phyloP scores from a whole-genome alignment of 2,888 invertebrate species.

The Brachyopa scutellaris region DNA sequence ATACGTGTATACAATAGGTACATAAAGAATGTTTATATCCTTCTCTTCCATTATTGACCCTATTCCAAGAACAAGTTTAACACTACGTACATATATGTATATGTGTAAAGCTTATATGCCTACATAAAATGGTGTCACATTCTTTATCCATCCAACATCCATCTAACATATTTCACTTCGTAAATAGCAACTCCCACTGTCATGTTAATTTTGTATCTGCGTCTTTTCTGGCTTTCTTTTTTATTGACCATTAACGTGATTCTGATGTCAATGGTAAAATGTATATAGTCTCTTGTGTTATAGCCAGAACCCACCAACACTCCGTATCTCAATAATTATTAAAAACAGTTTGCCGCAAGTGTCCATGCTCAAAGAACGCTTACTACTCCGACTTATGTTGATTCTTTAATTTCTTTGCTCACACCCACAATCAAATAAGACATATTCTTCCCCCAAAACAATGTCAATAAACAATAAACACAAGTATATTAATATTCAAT shows the following conservation, averaged over 20 bases:
- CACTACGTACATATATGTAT: too few relatives aligned
- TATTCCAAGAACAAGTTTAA: slow-evolving; percentile 1
- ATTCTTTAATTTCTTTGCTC: slow-evolving; percentile 27
- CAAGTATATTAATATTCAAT: slow-evolving; percentile 54
- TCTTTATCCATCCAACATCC: slow-evolving; percentile 28
- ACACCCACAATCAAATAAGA: neutral
- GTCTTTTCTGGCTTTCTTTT: slow-evolving; percentile 17
- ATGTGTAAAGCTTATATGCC: too few relatives aligned
- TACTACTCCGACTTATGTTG: neutral
- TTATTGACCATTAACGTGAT: slow-evolving; percentile 38
- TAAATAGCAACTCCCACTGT: neutral
- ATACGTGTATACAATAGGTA: too few relatives aligned
- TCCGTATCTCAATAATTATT: too few relatives aligned
- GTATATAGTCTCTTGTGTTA: slow-evolving; percentile 1
- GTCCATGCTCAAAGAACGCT: neutral
- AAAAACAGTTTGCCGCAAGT: slow-evolving; percentile 54
- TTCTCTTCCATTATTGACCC: neutral
- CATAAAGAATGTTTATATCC: neutral
- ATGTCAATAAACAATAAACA: slow-evolving; percentile 47
- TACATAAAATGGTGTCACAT: slow-evolving; percentile 3
- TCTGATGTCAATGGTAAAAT: slow-evolving; percentile 19
- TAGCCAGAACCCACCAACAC: too few relatives aligned
- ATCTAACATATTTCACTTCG: slow-evolving; percentile 9
- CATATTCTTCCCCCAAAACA: neutral
- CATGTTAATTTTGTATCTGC: slow-evolving; percentile 27